Conservation (phyloP, 2,797 vertebrate species). For the Hippoglossus hippoglossus region DNA sequence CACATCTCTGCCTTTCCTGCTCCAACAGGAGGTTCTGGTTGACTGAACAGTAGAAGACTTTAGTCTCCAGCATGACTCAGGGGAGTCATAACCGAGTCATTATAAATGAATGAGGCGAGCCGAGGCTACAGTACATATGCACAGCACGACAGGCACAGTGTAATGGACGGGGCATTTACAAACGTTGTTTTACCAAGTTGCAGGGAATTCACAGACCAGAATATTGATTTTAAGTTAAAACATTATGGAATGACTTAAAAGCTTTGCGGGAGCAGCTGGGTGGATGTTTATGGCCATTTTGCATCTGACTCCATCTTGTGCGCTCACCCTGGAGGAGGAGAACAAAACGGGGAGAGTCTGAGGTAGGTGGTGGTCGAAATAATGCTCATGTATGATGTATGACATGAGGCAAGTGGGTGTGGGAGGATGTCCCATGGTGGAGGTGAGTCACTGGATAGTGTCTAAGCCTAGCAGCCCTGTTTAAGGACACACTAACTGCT, state of each 20-base stretch:
- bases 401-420: slow-evolving; percentile 47
- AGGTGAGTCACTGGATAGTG: slow-evolving; percentile 65
- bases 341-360: slow-evolving; percentile 33
- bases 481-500: slow-evolving; percentile 44
- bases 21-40: slow-evolving; percentile 74
- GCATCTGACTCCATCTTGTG: slow-evolving; percentile 48
- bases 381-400: slow-evolving; percentile 60
- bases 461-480: slow-evolving; percentile 57
- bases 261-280: slow-evolving; percentile 37
- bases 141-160: slow-evolving; percentile 62
- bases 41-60: slow-evolving; percentile 67
- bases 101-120: slow-evolving; percentile 78
- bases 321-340: slow-evolving; percentile 25
- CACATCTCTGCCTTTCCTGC: slow-evolving; percentile 49
- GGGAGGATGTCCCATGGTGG: slow-evolving; percentile 57
- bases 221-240: slow-evolving; percentile 77
- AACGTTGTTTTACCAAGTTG: slow-evolving; percentile 49
- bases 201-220: slow-evolving; percentile 59
- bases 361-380: slow-evolving; percentile 27
- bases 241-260: slow-evolving; percentile 50
- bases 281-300: slow-evolving; percentile 50
- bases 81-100: slow-evolving; percentile 77
- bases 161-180: slow-evolving; percentile 67
- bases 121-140: slow-evolving; percentile 63
- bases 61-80: slow-evolving; percentile 67